Conservation (phyloP, 2,113 vertebrate species). For the Xenus cinereus region DNA sequence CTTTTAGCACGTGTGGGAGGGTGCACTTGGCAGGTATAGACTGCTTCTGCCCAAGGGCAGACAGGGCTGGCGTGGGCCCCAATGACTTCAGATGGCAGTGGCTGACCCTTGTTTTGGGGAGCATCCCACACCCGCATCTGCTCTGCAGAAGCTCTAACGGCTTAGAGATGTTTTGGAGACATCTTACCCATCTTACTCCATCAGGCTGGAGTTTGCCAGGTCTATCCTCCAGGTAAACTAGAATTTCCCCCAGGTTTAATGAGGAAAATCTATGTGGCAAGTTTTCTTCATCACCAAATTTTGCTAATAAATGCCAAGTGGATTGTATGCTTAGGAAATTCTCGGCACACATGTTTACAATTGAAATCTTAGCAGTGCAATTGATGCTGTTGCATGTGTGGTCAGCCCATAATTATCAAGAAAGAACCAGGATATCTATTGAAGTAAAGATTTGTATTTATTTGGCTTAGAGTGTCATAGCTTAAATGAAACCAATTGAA, state of each 20-base stretch:
- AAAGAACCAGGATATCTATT: not conserved
- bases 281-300: not conserved
- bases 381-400: not conserved
- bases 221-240: not conserved
- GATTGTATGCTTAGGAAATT: not conserved
- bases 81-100: not conserved
- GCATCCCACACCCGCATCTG: not conserved
- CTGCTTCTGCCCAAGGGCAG: not conserved
- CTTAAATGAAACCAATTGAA: not conserved
- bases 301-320: not conserved
- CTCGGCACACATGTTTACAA: not conserved
- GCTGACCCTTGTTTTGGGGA: not conserved
- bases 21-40: not conserved
- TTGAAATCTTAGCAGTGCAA: not conserved
- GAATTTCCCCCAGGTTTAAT: not conserved
- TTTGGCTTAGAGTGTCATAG: not conserved
- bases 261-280: not conserved
- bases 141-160: not conserved
- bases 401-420: not conserved
- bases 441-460: not conserved
- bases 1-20: not conserved
- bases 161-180: rapidly evolving
- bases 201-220: not conserved
- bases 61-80: not conserved
- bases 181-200: not conserved